These are phyloP conservation scores for Thunnus albacares DNA, from an alignment of 2,797 vertebrate genomes.

Conservation along the genomic window DNA sequence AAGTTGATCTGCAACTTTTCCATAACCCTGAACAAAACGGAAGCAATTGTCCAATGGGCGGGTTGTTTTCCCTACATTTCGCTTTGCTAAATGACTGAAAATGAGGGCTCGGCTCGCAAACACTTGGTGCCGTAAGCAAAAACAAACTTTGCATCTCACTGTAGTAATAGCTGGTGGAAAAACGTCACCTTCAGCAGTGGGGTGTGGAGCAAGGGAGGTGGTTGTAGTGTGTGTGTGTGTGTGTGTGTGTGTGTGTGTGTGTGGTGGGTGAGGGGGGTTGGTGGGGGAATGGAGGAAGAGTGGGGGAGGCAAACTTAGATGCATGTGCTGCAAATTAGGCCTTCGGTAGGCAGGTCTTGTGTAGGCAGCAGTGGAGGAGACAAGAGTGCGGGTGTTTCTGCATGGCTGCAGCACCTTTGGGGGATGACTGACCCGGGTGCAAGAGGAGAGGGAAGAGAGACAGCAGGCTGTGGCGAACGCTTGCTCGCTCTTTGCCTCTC, in stretches of 20 bases:
- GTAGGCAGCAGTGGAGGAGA: conserved; percentile 59
- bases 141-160: conserved; percentile 72
- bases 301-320: conserved; percentile 55
- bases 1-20: conserved; percentile 55
- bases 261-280: conserved; percentile 26
- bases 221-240: conserved; percentile 18
- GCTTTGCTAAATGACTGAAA: conserved; percentile 61
- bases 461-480: conserved; percentile 59
- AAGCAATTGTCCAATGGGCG: conserved; percentile 61
- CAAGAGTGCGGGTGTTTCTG: conserved; percentile 71
- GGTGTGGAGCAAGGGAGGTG: conserved; percentile 50
- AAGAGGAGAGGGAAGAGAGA: conserved; percentile 47
- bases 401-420: conserved; percentile 71
- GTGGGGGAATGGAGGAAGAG: conserved; percentile 40
- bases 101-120: conserved; percentile 52
- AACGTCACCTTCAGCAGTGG: conserved; percentile 68
- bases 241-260: conserved; percentile 17
- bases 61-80: conserved; percentile 55
- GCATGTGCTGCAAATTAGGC: conserved; percentile 80
- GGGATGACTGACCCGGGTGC: conserved; percentile 70
- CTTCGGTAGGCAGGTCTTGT: conserved; percentile 48
- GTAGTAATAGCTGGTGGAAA: conserved; percentile 72
- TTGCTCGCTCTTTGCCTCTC: conserved; percentile 35
- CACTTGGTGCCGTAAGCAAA: conserved; percentile 62
- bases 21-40: conserved; percentile 53